Base-by-base conservation (phyloP, 2,888 invertebrate species). In the Rotaria magnacalcarata region DNA sequence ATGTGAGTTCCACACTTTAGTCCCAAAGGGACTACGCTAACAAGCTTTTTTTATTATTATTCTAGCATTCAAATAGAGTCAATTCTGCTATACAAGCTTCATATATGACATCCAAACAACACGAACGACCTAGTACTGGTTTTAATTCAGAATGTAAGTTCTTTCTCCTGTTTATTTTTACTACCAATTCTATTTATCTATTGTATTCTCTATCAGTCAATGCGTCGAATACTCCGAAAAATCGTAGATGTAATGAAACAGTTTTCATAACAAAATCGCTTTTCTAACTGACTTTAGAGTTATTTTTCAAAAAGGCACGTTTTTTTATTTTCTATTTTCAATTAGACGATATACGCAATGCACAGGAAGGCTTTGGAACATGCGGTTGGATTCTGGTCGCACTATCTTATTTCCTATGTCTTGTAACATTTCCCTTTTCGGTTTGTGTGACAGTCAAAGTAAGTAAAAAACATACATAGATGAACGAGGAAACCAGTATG, bases 391-490 rank as follows among this genome's bases (percentile, higher is more conserved):
- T 86, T 8, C 50, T 86, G 7, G 84, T 86, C 11, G 41, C 19
- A 21, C 14, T 86, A 47, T 86, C 86, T 27, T 67, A 84, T 16
- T 52, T 86, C 10, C n/a, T 86, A 8, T 84, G 84, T 52, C 14
- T 75, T 43, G 47, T 86, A 16, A 86, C 86, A 34, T 74, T 86
- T 43, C 86, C 86, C 2, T 27, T 86, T 14, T 84, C 84, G n/a
- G 58, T 86, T 41, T 84, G 11, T 10, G 54, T 86, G 16, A 84
- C 84, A 34, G 52, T 86, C 8, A 86, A 86, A 84, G 86, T 86
- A 86, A 74, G 58, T 1, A 47, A n/a, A n/a, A n/a, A 34, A 34
- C 34, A 34, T 34, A 34, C 34, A 34, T 34, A 34, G 34, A 34
- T 34, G 1, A 34, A 2, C 34, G 34, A 34, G 50, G 50, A 52